Evolutionary conservation across 2,113 vertebrate species (phyloP).

Genomic region (Ciconia boyciana): DNA sequence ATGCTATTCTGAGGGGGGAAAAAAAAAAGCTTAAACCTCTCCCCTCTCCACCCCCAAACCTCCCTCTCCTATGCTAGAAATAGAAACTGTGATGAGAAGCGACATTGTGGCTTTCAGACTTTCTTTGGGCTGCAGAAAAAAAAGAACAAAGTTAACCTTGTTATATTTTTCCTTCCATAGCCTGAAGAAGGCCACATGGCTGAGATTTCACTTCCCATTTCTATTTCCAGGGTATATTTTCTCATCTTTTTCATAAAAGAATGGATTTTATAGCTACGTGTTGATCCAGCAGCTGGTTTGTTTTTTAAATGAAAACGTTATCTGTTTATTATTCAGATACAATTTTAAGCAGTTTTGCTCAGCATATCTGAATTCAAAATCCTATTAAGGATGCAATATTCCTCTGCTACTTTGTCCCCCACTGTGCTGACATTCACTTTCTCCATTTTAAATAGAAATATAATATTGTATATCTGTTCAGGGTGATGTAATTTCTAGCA

Average conservation of each 20-base stretch:
- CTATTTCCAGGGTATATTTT: conserved; percentile 58
- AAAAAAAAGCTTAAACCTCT: neutral
- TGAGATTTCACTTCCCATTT: conserved; percentile 59
- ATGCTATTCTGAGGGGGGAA: neutral
- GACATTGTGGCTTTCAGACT: neutral
- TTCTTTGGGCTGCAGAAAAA: conserved; percentile 13
- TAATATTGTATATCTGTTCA: conserved; percentile 67
- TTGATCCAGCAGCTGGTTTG: conserved; percentile 63
- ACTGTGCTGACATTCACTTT: conserved; percentile 35
- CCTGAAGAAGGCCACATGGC: conserved; percentile 50
- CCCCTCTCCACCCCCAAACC: neutral
- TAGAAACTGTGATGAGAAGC: neutral
- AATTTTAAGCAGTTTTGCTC: conserved; percentile 74
- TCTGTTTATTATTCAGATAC: conserved; percentile 77
- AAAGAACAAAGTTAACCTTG: conserved; percentile 50
- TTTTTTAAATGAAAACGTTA: conserved; percentile 66
- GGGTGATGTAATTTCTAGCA: conserved; percentile 69
- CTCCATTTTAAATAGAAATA: conserved; percentile 64
- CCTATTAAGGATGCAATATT: conserved; percentile 76
- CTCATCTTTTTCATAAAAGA: conserved; percentile 1
- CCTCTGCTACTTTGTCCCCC: conserved; percentile 60
- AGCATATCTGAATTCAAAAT: conserved; percentile 77
- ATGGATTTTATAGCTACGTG: conserved; percentile 47
- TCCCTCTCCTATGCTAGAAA: neutral
- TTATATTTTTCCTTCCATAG: conserved; percentile 43